Evolutionary conservation across 2,113 vertebrate species (phyloP), one percentile per base, ranked within the genome.

Genomic region (Hylia prasina): DNA sequence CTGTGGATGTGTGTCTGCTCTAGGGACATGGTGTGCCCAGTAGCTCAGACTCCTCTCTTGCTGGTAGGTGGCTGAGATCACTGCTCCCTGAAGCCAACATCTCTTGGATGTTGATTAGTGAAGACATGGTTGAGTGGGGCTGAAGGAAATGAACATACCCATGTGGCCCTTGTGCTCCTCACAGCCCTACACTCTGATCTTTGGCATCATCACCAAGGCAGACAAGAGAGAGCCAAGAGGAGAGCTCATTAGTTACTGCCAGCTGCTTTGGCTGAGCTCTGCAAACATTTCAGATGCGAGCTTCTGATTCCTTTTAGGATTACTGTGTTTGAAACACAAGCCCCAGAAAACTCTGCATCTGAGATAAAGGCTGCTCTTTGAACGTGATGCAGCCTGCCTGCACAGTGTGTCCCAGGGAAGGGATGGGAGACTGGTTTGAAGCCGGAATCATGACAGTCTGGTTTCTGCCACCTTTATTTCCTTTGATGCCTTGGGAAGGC

Each of bases 1-100:
- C 7, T 6, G 4, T 1, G 8, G 25, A 14, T 0, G 0, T 13
- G 15, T 44, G 22, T 13, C 39, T 56, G 47, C 27, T 64, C 39
- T 39, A 50, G 40, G n/a, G 12, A 8, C 2, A 2, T 1, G 7
- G 15, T 19, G 27, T 58, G 87, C 30, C 51, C 40, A 76, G 66
- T 3, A 79, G 48, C 44, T 90, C 2, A 5, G 25, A 8, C 28
- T 33, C 33, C 18, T 44, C 3, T 69, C 40, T 58, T 11, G 68
- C 37, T 88, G 27, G 30, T 47, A 19, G 21, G 19, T 63, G 45
- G 11, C 60, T 82, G 19, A 48, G 24, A 24, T 56, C 51, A 15
- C 51, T 75, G n/a, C 16, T 69, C 37, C 25, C 19, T 1, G 0
- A 54, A 30, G 39, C 50, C 61, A 76, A 0, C 16, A 15, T 60